These are phyloP conservation scores for Erpornis zantholeuca DNA, from an alignment of 2,113 vertebrate genomes.

Conservation along the genomic window DNA sequence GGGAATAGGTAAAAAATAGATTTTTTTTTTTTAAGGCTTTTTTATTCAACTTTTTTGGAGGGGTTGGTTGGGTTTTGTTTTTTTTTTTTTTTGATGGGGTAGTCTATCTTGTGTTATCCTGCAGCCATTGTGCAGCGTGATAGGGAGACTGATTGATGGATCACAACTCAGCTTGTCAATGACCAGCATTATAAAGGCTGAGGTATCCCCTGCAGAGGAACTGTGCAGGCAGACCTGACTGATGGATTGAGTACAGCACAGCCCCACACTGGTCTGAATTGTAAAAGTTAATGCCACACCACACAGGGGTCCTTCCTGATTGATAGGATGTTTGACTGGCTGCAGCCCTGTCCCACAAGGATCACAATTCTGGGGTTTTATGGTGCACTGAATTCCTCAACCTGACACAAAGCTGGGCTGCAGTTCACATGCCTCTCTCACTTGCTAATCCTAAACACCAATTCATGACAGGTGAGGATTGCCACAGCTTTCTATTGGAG, in stretches of 20 bases:
- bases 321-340: constrained; percentile 7
- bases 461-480: background rate
- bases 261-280: background rate
- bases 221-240: background rate
- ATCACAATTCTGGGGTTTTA: background rate
- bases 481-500: background rate
- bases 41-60: background rate
- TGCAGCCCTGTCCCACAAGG: background rate
- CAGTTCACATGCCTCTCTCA: background rate
- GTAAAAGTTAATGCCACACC: background rate
- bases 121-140: background rate
- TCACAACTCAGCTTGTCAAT: constrained; percentile 15
- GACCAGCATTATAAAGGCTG: background rate
- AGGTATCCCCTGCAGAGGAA: background rate
- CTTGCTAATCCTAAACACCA: background rate
- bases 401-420: background rate
- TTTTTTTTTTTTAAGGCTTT: background rate
- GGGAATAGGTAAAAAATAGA: background rate
- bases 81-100: background rate
- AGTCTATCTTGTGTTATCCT: background rate
- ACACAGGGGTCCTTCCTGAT: background rate
- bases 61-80: too few relatives aligned
- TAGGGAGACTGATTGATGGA: background rate
- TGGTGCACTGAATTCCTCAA: background rate
- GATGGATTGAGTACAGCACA: constrained; percentile 1